Evolutionary conservation across 2,888 invertebrate genomes (phyloP).

Genomic region (Byasa hedistus): DNA sequence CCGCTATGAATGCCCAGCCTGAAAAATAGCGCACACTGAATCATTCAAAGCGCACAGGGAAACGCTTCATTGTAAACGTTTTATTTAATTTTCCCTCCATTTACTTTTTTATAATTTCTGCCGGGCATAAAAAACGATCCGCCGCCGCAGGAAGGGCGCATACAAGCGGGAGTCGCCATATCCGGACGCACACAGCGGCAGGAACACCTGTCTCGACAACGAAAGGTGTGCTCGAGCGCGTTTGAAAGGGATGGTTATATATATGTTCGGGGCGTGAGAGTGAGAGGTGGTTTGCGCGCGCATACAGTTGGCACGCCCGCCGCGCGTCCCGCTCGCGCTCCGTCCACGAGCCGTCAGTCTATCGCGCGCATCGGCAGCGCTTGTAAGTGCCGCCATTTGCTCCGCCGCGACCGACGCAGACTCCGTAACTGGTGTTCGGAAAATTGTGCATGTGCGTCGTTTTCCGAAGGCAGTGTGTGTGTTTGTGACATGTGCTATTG

Average conservation of each 20-base stretch:
- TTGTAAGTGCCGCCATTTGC: conserved; percentile 70
- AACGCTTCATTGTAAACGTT: conserved; percentile 79
- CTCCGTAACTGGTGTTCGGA: conserved; percentile 78
- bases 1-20: conserved; percentile 59
- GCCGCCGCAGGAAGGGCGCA: conserved; percentile 77
- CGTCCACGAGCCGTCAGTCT: conserved; percentile 67
- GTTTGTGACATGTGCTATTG: conserved; percentile 79
- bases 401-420: conserved; percentile 76
- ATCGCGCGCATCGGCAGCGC: conserved; percentile 75
- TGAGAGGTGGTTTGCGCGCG: conserved; percentile 71
- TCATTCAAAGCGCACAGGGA: conserved; percentile 78
- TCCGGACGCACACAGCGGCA: conserved; percentile 72
- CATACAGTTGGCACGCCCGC: conserved; percentile 72
- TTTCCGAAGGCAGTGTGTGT: conserved; percentile 79
- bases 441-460: conserved; percentile 80
- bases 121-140: conserved; percentile 79
- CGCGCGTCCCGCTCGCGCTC: conserved; percentile 75
- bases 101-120: conserved; percentile 79
- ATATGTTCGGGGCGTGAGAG: conserved; percentile 46
- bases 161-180: conserved; percentile 53
- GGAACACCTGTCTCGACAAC: conserved; percentile 78
- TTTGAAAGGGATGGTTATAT: conserved; percentile 57
- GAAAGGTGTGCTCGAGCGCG: conserved; percentile 76
- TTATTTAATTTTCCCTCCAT: conserved; percentile 80
- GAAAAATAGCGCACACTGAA: conserved; percentile 75